A percentile compares a stretch with the other conserved stretches of the same genome.
These are phyloP conservation scores for Dicranocentrus wangi DNA, from an alignment of 2,888 invertebrate genomes.

Conservation along the genomic window DNA sequence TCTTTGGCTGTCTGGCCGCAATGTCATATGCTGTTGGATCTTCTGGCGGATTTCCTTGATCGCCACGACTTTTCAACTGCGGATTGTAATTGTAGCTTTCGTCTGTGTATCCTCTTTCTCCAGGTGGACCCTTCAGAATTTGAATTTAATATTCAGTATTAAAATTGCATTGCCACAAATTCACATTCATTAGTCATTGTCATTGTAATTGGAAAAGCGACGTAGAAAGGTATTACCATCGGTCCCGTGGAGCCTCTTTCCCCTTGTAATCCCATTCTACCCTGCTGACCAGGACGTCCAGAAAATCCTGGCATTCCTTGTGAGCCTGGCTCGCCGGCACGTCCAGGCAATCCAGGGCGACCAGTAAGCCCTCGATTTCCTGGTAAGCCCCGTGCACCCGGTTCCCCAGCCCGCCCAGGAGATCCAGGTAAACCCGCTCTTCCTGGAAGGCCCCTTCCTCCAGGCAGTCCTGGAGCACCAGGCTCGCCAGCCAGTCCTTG, in stretches of 20 bases:
- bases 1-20: not conserved
- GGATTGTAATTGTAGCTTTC: not conserved
- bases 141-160: not conserved
- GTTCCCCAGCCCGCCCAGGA: not conserved
- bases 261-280: constrained; percentile 8
- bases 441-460: constrained; percentile 21
- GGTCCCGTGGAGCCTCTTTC: not conserved
- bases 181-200: constrained; percentile 1
- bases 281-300: constrained; percentile 17
- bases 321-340: constrained; percentile 38
- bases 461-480: constrained; percentile 6
- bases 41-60: constrained; percentile 42
- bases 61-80: constrained; percentile 32
- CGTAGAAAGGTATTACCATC: not conserved
- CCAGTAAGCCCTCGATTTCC: constrained; percentile 10
- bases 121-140: constrained; percentile 35
- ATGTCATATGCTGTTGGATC: not conserved
- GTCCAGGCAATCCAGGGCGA: constrained; percentile 38
- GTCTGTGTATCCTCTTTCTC: constrained; percentile 30
- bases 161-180: not conserved
- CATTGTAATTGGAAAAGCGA: not conserved
- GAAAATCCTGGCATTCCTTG: constrained; percentile 18
- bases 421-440: constrained; percentile 10
- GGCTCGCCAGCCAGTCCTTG: not conserved
- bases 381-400: not conserved